phyloP scores from a whole-genome alignment of 2,113 vertebrate species.

The Amphiprion ocellaris region DNA sequence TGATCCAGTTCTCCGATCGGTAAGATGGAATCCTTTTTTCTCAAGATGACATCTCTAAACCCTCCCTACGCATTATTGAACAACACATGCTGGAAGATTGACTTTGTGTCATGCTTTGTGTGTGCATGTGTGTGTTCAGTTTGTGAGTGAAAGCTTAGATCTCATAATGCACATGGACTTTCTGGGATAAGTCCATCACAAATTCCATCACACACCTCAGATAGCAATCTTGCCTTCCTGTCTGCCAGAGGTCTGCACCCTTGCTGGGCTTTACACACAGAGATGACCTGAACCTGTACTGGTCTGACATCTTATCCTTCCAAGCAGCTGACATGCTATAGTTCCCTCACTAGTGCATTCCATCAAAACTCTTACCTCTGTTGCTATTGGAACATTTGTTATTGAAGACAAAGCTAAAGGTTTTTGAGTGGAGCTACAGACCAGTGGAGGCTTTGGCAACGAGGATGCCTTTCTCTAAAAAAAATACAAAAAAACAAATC shows the following conservation, averaged over 20 bases:
- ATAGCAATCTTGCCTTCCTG: conserved; percentile 32
- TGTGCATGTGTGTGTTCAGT: background rate
- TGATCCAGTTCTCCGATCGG: conserved; percentile 35
- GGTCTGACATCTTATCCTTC: conserved; percentile 58
- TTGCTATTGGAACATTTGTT: conserved; percentile 56
- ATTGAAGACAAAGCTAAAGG: conserved; percentile 49
- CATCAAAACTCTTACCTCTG: conserved; percentile 32
- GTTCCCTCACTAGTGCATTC: conserved; percentile 36
- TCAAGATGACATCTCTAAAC: conserved; percentile 51
- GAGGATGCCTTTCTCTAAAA: conserved; percentile 7
- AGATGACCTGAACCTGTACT: conserved; percentile 54
- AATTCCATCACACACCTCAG: conserved; percentile 25
- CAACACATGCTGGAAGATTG: conserved; percentile 55
- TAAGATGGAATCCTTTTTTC: conserved; percentile 61
- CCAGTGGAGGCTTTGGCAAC: conserved; percentile 38
- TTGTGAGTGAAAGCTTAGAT: conserved; percentile 43
- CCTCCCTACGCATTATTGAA: conserved; percentile 58
- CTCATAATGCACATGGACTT: conserved; percentile 18
- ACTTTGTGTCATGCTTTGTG: conserved; percentile 49
- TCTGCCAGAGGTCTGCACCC: conserved; percentile 39
- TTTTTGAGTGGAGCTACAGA: conserved; percentile 34
- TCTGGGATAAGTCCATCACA: conserved; percentile 58
- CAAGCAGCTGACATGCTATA: conserved; percentile 21
- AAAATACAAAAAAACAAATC: background rate
- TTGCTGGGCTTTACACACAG: conserved; percentile 43